These are phyloP conservation scores for Coleophora deauratella DNA, from an alignment of 2,888 invertebrate genomes.

Conservation along the genomic window DNA sequence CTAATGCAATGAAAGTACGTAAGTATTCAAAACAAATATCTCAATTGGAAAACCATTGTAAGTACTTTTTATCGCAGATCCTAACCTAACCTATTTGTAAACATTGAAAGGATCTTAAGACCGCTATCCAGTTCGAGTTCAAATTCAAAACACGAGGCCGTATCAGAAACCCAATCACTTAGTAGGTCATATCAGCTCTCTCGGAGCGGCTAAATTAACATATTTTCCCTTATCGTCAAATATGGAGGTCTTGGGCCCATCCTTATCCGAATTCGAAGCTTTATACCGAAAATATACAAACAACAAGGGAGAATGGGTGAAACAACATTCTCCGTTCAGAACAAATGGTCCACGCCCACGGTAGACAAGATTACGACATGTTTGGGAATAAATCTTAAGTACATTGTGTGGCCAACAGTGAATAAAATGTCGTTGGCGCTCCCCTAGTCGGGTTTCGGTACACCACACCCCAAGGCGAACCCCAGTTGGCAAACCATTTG, in stretches of 20 bases:
- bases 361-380: slow-evolving; percentile 61
- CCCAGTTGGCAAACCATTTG: slow-evolving; percentile 29
- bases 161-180: slow-evolving; percentile 68
- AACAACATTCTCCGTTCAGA: slow-evolving; percentile 33
- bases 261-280: slow-evolving; percentile 53
- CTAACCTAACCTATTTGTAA: slow-evolving; percentile 53
- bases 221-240: slow-evolving; percentile 68
- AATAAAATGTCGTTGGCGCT: slow-evolving; percentile 49
- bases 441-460: slow-evolving; percentile 37
- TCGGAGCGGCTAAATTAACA: slow-evolving; percentile 62
- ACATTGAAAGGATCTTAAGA: slow-evolving; percentile 54
- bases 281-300: slow-evolving; percentile 58
- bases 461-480: slow-evolving; percentile 31
- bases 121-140: slow-evolving; percentile 33
- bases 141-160: slow-evolving; percentile 62
- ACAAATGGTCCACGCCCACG: slow-evolving; percentile 67
- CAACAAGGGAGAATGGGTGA: slow-evolving; percentile 34
- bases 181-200: slow-evolving; percentile 66
- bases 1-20: too few relatives aligned
- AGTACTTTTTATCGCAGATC: slow-evolving; percentile 29
- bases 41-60: slow-evolving; percentile 32
- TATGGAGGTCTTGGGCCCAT: slow-evolving; percentile 50
- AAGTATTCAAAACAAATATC: slow-evolving; percentile 28
- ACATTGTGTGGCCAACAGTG: slow-evolving; percentile 57
- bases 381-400: slow-evolving; percentile 64